Percentiles rank a stretch among this genome's conserved stretches.
phyloP scores from a whole-genome alignment of 2,113 vertebrate genomes.

The Aptenodytes patagonicus region DNA sequence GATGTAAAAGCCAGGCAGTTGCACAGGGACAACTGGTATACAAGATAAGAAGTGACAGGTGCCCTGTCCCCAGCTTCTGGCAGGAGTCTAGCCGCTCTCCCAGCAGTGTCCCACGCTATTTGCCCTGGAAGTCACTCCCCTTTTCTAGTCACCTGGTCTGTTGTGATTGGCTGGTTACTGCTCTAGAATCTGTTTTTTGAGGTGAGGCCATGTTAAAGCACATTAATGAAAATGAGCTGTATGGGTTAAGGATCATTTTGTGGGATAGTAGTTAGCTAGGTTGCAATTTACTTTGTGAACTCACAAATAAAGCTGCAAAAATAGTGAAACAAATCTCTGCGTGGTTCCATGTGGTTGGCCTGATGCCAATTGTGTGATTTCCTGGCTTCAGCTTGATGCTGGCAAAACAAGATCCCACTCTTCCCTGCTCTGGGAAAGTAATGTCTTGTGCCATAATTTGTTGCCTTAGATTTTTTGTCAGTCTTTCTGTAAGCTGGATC shows the following conservation, averaged over 20 bases:
- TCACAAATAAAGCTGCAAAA: background rate
- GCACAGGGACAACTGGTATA: background rate
- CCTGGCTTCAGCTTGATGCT: background rate
- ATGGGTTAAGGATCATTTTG: background rate
- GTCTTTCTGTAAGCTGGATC: background rate
- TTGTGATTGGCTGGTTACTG: background rate
- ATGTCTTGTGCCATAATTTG: background rate
- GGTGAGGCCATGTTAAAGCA: background rate
- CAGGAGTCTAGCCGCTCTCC: background rate
- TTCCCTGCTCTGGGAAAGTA: background rate
- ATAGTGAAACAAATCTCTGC: background rate
- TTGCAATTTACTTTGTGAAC: background rate
- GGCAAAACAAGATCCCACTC: background rate
- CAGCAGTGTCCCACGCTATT: fast-evolving
- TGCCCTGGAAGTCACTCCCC: background rate
- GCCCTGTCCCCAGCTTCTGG: background rate
- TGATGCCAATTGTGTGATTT: background rate
- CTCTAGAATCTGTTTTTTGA: background rate
- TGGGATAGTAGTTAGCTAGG: background rate
- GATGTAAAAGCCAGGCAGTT: background rate
- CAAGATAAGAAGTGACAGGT: background rate
- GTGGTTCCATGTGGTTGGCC: background rate
- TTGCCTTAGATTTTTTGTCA: background rate
- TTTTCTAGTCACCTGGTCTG: background rate
- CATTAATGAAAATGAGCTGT: background rate